A percentile compares a stretch with the other conserved stretches of the same genome.
Conservation (phyloP, 2,797 vertebrate genomes). For the Heliangelus exortis region DNA sequence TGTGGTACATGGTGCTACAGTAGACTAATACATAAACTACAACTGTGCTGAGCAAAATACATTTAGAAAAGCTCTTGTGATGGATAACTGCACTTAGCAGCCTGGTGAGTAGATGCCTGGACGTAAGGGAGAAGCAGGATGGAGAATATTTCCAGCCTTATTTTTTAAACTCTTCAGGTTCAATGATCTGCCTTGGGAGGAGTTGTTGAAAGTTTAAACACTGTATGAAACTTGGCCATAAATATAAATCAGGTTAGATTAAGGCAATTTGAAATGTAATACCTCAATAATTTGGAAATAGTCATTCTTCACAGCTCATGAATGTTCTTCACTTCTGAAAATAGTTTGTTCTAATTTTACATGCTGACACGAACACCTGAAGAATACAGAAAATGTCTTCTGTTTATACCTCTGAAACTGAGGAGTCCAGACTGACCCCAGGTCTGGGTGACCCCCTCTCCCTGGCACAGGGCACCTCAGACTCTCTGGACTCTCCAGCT, state of each 20-base stretch:
- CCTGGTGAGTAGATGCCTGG: background rate
- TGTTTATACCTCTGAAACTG: background rate
- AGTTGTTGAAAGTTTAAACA: background rate
- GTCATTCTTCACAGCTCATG: slow-evolving; percentile 52
- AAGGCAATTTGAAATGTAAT: slow-evolving; percentile 44
- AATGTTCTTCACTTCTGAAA: slow-evolving; percentile 44
- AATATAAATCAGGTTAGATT: slow-evolving; percentile 44
- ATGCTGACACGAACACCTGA: background rate
- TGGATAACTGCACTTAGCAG: background rate
- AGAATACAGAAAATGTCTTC: slow-evolving; percentile 5
- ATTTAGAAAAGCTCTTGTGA: background rate
- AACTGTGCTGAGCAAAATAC: background rate
- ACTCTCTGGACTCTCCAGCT: background rate
- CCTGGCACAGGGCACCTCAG: background rate
- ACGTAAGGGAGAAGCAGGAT: background rate
- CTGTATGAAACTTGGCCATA: background rate
- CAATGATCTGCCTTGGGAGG: background rate
- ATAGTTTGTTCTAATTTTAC: slow-evolving; percentile 38
- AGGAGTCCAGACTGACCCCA: background rate
- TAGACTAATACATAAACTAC: background rate
- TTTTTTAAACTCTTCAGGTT: background rate
- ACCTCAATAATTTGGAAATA: slow-evolving; percentile 49
- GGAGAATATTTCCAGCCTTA: background rate
- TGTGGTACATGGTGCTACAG: accelerated
- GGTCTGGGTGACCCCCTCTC: background rate